Evolutionary conservation across 2,113 vertebrate species (phyloP).

Genomic region (Caretta caretta): DNA sequence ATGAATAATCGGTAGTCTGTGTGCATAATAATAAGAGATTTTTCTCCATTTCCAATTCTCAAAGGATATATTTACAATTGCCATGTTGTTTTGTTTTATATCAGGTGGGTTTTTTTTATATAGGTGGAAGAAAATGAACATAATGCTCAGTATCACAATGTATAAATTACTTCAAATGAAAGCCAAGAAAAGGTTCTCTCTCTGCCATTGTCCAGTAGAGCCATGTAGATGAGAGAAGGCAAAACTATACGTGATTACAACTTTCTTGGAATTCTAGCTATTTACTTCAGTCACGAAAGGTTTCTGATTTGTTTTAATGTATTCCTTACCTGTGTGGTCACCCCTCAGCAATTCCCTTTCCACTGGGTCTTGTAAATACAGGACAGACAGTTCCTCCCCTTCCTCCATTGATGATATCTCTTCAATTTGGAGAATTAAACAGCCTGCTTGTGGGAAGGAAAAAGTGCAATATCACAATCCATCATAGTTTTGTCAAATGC

Average conservation of each 20-base stretch:
- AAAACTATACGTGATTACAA: not conserved
- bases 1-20: not conserved
- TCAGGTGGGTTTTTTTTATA: not conserved
- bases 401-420: not conserved
- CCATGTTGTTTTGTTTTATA: not conserved
- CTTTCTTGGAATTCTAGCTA: not conserved
- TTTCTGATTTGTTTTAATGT: not conserved
- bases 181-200: not conserved
- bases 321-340: constrained; percentile 34
- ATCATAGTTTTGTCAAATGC: not conserved
- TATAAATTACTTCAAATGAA: not conserved
- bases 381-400: not conserved
- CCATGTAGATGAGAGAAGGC: not conserved
- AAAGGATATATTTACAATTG: not conserved
- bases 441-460: not conserved
- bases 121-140: not conserved
- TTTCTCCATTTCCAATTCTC: not conserved
- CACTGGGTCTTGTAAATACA: not conserved
- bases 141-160: constrained; percentile 10
- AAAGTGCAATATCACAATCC: not conserved
- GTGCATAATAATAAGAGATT: not conserved
- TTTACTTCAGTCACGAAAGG: not conserved
- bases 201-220: not conserved
- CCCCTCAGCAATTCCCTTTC: not conserved
- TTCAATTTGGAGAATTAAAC: not conserved